A percentile compares a stretch with the other conserved stretches of the same genome.
Evolutionary conservation across 2,113 vertebrate genomes (phyloP).

Genomic region (Toxostoma redivivum): DNA sequence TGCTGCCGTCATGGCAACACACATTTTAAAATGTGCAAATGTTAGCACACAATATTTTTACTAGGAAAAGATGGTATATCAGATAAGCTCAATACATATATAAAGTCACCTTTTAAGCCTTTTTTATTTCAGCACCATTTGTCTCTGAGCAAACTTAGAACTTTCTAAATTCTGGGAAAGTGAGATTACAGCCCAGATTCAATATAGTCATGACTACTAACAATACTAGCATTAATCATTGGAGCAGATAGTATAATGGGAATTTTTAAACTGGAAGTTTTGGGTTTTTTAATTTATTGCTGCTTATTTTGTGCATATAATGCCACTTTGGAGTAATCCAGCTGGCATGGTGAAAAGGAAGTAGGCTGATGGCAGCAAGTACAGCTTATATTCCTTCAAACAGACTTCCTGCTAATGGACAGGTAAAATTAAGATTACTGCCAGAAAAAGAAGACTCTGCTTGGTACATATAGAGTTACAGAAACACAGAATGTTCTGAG

Average conservation of each 20-base stretch:
- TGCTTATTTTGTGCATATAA: not conserved
- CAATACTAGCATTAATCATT: not conserved
- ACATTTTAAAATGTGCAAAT: slow-evolving; percentile 10
- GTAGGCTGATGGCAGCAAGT: not conserved
- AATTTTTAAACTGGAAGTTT: not conserved
- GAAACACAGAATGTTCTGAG: not conserved
- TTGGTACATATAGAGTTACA: not conserved
- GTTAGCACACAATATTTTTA: not conserved
- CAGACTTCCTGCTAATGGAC: not conserved
- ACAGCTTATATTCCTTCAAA: not conserved
- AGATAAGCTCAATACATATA: not conserved
- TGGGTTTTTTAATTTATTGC: not conserved
- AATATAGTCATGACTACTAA: not conserved
- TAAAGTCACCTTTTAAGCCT: not conserved
- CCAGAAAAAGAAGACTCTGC: not conserved
- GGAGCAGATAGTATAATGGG: not conserved
- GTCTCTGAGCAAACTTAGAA: not conserved
- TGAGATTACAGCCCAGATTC: not conserved
- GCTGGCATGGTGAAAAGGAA: not conserved
- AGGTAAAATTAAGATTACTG: not conserved
- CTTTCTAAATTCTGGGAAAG: not conserved
- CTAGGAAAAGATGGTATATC: not conserved
- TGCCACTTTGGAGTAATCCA: not conserved
- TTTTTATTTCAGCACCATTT: not conserved
- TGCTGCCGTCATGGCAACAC: slow-evolving; percentile 35